Conservation (phyloP, 2,797 vertebrate genomes). For the Periparus ater region DNA sequence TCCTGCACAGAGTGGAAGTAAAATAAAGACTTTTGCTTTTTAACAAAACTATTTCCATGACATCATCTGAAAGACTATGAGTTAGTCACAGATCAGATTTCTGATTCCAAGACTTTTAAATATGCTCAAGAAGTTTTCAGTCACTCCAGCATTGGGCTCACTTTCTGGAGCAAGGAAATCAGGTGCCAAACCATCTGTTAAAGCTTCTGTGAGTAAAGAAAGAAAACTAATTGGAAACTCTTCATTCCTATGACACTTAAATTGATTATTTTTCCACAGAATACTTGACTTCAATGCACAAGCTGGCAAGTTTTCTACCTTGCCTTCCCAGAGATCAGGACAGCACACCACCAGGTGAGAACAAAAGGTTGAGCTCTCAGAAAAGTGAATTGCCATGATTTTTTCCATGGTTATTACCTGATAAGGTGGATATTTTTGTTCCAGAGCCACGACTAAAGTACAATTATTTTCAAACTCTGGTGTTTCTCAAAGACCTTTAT, state of each 20-base stretch:
- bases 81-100: background rate
- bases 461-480: background rate
- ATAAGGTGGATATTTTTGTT: background rate
- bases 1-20: background rate
- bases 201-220: background rate
- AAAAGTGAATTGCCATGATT: background rate
- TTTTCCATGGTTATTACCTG: background rate
- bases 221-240: background rate
- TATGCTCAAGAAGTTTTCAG: background rate
- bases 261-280: background rate
- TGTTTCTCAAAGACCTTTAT: background rate
- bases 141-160: rapidly evolving
- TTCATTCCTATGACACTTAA: background rate
- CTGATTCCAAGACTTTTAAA: background rate
- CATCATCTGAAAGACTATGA: background rate
- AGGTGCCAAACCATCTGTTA: background rate
- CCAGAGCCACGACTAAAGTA: background rate
- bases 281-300: background rate
- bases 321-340: background rate
- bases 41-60: background rate
- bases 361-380: background rate
- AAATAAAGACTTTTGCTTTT: background rate
- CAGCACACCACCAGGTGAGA: background rate
- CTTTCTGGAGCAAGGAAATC: rapidly evolving
- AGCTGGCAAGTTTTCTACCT: background rate